phyloP scores from a whole-genome alignment of 2,888 invertebrate genomes.

The Drosophila austrosaltans region DNA sequence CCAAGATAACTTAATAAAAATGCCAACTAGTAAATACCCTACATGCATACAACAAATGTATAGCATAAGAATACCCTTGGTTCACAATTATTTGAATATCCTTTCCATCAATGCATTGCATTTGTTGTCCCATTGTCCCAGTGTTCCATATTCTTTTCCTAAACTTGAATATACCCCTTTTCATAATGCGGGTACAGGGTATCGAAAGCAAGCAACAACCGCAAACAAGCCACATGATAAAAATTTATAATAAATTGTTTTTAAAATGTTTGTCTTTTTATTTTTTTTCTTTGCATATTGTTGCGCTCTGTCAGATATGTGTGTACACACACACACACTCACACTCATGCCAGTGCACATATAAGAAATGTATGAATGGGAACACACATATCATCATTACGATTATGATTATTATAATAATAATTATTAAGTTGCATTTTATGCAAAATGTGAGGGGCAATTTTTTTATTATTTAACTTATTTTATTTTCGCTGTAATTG shows the following conservation, averaged over 20 bases:
- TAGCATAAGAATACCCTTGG: neutral
- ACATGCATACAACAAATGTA: neutral
- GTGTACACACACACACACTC: no score
- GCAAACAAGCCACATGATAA: conserved; percentile 10
- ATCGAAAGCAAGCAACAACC: conserved; percentile 7
- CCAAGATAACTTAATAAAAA: no score
- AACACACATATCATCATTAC: conserved; percentile 10
- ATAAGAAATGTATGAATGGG: conserved; percentile 5
- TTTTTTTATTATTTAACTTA: conserved; percentile 5
- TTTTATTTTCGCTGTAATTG: conserved; percentile 7
- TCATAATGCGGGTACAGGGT: neutral
- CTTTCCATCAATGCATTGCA: neutral
- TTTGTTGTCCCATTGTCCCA: neutral
- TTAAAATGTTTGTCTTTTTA: conserved; percentile 7
- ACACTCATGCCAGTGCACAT: no score
- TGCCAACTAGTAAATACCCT: neutral
- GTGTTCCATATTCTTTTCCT: neutral
- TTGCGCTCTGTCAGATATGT: conserved; percentile 1
- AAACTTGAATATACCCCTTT: neutral
- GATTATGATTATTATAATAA: conserved; percentile 5
- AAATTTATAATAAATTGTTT: conserved; percentile 11
- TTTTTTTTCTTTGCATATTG: conserved; percentile 2
- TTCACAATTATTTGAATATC: no score
- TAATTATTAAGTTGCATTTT: conserved; percentile 1
- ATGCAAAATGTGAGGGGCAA: neutral